A percentile compares a stretch with the other conserved stretches of the same genome.
These are phyloP conservation scores for Lacerta agilis DNA, from an alignment of 2,797 vertebrate species.

Conservation along the genomic window DNA sequence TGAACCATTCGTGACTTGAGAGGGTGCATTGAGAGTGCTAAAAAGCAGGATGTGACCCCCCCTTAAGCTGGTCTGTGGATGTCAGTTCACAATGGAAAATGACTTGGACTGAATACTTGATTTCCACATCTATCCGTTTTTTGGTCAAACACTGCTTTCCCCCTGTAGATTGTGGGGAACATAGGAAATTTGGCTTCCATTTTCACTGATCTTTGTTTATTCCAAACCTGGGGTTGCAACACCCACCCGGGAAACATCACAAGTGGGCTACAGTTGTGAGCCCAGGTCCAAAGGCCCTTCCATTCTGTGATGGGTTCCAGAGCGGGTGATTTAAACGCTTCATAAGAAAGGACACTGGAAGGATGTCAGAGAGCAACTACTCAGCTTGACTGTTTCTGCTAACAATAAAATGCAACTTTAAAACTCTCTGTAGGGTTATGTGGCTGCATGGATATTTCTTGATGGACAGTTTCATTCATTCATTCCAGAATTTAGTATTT, in stretches of 20 bases:
- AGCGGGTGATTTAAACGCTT: background rate
- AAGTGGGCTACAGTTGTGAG: background rate
- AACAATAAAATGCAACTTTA: background rate
- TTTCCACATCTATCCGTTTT: background rate
- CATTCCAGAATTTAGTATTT: background rate
- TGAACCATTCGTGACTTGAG: too few species aligned
- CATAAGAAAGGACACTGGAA: background rate
- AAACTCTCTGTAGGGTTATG: background rate
- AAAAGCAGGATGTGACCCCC: background rate
- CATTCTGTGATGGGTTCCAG: too few species aligned
- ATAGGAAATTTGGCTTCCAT: background rate
- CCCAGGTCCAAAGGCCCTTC: background rate
- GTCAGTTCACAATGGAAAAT: background rate
- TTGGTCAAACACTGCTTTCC: background rate
- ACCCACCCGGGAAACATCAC: too few species aligned
- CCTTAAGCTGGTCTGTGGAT: too few species aligned
- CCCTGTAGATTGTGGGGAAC: background rate
- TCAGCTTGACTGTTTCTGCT: background rate
- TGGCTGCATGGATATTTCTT: background rate
- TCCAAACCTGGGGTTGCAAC: background rate
- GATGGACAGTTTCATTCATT: background rate
- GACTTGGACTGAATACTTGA: background rate
- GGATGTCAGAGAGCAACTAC: background rate
- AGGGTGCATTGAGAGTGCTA: background rate
- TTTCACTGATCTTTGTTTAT: background rate